Evolutionary conservation across 2,888 invertebrate species (phyloP), one percentile per base, ranked within the genome.

Genomic region (Labia minor): DNA sequence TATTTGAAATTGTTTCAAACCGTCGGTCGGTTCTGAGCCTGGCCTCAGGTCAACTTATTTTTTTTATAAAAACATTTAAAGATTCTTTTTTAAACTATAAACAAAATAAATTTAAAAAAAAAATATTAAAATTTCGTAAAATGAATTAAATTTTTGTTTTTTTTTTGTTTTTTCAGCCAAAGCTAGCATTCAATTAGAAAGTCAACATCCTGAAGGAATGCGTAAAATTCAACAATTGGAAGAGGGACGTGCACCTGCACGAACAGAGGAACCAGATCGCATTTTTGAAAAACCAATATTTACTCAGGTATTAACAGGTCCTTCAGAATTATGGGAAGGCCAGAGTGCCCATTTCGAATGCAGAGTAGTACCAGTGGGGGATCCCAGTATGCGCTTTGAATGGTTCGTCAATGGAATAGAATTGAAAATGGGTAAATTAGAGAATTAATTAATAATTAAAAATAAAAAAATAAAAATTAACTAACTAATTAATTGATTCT

Each of bases 351-450:
- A 90, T 78, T 94, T 92, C 73, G 92, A 94, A 78, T 92, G 92
- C 65, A 85, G 93, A 64, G 93, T 94, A 20, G 92, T 93, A 61
- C 95, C 95, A 10, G 92, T 96, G 67, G 95, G 96, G 6, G 98
- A 98, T 78, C 87, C 95, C 1, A 91, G 87, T 72, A 82, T 97
- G 74, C 85, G 89, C 73, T 95, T 95, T 74, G 93, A 95, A 80
- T 97, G 97, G 97, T 96, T 89, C 78, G 89, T 94, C 71, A 95
- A 97, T 76, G 95, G 94, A 66, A 87, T 93, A 3, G 94, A 94
- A 78, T 82, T 97, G 64, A 90, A 93, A 80, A 87, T 92, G 86
- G 94, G 94, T 85, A 79, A 76, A 81, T 74, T 19, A 62, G 33
- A 65, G 10, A 20, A 63, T 63, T 20, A 64, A 65, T 65, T 66